Percentiles rank a stretch among this genome's conserved stretches.
phyloP scores from a whole-genome alignment of 2,888 invertebrate species.

The Lycia hirtaria region DNA sequence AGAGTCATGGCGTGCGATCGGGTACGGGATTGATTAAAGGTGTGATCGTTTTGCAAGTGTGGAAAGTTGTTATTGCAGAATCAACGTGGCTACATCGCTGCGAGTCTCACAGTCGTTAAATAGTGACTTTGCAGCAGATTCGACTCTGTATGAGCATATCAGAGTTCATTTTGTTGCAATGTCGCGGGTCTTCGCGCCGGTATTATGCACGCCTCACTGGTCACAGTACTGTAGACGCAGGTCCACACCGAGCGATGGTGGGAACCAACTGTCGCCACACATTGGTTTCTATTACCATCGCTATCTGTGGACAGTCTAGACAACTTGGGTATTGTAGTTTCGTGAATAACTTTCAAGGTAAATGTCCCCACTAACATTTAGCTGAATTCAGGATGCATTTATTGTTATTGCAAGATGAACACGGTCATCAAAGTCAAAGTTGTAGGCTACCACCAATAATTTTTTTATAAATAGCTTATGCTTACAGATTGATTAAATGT shows the following conservation, averaged over 20 bases:
- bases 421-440: background rate
- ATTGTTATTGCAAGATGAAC: background rate
- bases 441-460: too few species aligned
- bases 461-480: too few species aligned
- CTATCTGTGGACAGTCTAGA: conserved; percentile 76
- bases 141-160: conserved; percentile 65
- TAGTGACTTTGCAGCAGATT: conserved; percentile 68
- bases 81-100: conserved; percentile 48
- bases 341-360: conserved; percentile 47
- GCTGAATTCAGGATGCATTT: conserved; percentile 2
- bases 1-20: conserved; percentile 14
- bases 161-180: conserved; percentile 68
- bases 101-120: conserved; percentile 46
- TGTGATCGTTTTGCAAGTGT: conserved; percentile 45
- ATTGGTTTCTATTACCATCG: conserved; percentile 82
- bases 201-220: conserved; percentile 54
- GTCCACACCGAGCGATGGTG: conserved; percentile 79
- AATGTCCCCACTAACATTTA: conserved; percentile 31
- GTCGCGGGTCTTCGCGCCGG: conserved; percentile 57
- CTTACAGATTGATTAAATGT: too few species aligned
- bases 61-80: conserved; percentile 55
- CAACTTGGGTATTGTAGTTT: conserved; percentile 50
- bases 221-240: conserved; percentile 51
- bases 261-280: conserved; percentile 77
- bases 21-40: background rate